Conservation (phyloP, 2,888 invertebrate genomes). For the Zelleria hepariella region DNA sequence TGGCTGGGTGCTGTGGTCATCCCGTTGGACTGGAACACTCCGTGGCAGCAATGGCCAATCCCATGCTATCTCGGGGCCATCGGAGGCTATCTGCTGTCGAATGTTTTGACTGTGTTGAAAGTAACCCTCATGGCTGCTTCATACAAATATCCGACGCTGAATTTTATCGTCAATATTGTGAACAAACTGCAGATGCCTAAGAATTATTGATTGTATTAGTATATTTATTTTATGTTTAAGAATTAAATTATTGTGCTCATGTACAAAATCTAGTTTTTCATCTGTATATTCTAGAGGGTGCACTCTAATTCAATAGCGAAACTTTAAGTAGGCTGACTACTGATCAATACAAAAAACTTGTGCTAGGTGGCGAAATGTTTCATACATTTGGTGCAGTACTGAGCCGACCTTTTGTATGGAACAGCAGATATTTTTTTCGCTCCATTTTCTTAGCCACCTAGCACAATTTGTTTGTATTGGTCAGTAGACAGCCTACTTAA, state of each 20-base stretch:
- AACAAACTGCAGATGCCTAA: conserved; percentile 24
- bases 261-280: background rate
- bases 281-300: background rate
- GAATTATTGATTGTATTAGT: background rate
- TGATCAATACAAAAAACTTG: no score
- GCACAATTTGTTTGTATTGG: no score
- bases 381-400: no score
- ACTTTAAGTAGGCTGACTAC: no score
- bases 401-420: no score
- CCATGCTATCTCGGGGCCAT: conserved; percentile 80
- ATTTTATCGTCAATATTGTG: conserved; percentile 37
- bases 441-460: no score
- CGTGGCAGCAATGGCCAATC: conserved; percentile 89
- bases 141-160: conserved; percentile 45
- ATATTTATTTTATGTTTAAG: background rate
- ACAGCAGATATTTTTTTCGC: no score
- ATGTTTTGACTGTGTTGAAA: conserved; percentile 67
- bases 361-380: no score
- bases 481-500: no score
- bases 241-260: background rate
- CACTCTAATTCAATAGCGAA: no score
- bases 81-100: conserved; percentile 71
- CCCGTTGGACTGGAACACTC: conserved; percentile 91
- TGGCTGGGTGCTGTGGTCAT: conserved; percentile 90
- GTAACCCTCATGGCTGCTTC: conserved; percentile 42